phyloP scores from a whole-genome alignment of 64 coral and sea anemone species.

The Montipora capricornis region DNA sequence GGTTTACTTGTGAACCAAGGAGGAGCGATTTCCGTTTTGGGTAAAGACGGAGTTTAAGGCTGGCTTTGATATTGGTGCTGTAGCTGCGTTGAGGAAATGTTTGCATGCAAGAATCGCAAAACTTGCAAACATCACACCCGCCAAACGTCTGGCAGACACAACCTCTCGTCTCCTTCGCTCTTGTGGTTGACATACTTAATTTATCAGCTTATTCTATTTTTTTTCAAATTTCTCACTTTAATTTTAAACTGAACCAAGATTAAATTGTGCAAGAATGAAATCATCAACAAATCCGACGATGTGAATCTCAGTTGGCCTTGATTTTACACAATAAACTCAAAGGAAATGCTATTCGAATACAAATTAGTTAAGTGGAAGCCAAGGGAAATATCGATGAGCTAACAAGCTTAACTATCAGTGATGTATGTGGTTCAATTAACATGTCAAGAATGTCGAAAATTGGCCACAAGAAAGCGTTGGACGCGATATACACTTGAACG shows the following conservation, averaged over 20 bases:
- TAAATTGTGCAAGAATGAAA: not conserved
- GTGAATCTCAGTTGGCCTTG: too few relatives aligned
- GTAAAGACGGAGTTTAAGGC: not conserved
- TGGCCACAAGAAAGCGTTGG: constrained; percentile 9
- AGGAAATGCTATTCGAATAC: not conserved
- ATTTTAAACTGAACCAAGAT: not conserved
- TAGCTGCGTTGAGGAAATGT: not conserved
- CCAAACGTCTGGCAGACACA: not conserved
- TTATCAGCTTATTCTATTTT: not conserved
- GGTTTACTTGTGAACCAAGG: not conserved
- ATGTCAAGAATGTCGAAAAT: constrained; percentile 13
- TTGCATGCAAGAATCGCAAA: constrained; percentile 40
- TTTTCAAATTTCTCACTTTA: not conserved
- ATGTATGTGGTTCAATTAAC: constrained; percentile 6
- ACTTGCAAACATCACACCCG: constrained; percentile 10
- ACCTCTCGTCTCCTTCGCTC: not conserved
- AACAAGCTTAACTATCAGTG: constrained; percentile 1
- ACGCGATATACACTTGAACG: not conserved
- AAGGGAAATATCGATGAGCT: not conserved
- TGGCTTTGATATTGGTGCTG: not conserved
- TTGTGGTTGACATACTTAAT: not conserved
- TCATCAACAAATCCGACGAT: not conserved
- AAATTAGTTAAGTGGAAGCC: not conserved
- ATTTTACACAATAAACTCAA: not conserved
- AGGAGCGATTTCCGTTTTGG: not conserved